Evolutionary conservation across 2,888 invertebrate genomes (phyloP), one percentile per base, ranked within the genome.

Genomic region (Mystacides longicornis): DNA sequence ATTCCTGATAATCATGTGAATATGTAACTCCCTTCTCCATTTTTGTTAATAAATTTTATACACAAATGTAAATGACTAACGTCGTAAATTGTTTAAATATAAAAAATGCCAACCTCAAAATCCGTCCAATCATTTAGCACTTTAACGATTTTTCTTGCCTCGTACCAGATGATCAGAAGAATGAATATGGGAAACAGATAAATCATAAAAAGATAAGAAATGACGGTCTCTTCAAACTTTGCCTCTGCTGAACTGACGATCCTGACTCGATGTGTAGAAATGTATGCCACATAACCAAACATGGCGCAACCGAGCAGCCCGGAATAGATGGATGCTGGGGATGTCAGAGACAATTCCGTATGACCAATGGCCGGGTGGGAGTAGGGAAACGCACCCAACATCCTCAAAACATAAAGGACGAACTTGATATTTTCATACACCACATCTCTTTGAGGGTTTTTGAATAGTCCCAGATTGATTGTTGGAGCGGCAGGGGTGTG

Each of bases 141-240:
- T 16, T 64, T 66, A 0, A 81, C 81, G 52, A 85, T 77, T 67
- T 84, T 85, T n/a, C 70, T 69, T 0, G 83, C 79, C 65, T 86
- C 86, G 63, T 81, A 81, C 82, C 86, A 85, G 54, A 84, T 68
- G 47, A 86, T 75, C 0, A 85, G 85, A 45, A 84, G 77, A 0
- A 77, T 69, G 14, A 81, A 68, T 64, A 86, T 75, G 0, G 86
- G 86, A 57, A 86, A 73, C 57, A 87, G 72, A 65, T 86, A 86
- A 1, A 86, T 83, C n/a, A 85, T 78, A 63, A 87, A 87, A 1
- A 87, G 71, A 65, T 87, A 87, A 56, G 85, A 86, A 63, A 87
- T 86, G 0, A 86, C 87, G 1, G 85, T 85, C 68, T 87, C 86
- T 63, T 86, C 87, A 59, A 87, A 87, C 61, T 83, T 80, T 0